Percentiles rank a stretch among this genome's conserved stretches.
Conservation (phyloP, 2,888 invertebrate species). For the Xylota segnis region DNA sequence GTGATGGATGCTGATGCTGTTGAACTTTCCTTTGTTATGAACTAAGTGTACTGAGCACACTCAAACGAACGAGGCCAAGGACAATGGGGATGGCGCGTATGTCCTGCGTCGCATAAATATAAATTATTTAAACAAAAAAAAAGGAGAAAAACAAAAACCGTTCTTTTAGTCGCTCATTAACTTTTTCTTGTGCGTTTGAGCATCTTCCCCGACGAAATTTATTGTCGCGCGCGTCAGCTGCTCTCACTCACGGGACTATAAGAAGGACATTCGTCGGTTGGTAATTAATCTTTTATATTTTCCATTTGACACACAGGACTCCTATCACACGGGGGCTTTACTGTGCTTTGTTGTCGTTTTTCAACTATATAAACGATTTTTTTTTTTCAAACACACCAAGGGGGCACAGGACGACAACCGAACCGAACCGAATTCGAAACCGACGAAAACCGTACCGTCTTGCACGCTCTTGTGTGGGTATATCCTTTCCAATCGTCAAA, state of each 20-base stretch:
- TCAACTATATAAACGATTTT: background rate
- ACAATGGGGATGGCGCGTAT: conserved; percentile 38
- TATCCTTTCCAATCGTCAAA: conserved; percentile 64
- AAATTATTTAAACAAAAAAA: conserved; percentile 9
- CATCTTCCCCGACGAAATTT: conserved; percentile 40
- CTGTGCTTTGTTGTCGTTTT: conserved; percentile 33
- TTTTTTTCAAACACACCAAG: conserved; percentile 6
- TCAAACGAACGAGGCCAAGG: conserved; percentile 40
- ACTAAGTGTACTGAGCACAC: conserved; percentile 21
- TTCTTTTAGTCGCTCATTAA: background rate
- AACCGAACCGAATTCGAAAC: conserved; percentile 33
- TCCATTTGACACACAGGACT: background rate
- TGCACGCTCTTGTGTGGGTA: conserved; percentile 22
- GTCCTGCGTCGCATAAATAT: conserved; percentile 31
- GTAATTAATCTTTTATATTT: conserved; percentile 29
- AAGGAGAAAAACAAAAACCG: conserved; percentile 5
- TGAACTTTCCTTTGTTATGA: conserved; percentile 68
- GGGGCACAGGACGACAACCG: conserved; percentile 31
- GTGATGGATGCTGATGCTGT: conserved; percentile 60
- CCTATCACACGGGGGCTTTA: background rate
- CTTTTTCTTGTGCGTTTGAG: conserved; percentile 47
- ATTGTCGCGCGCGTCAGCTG: conserved; percentile 59
- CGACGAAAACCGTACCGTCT: conserved; percentile 35
- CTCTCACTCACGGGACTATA: conserved; percentile 2
- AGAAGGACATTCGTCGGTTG: conserved; percentile 38